Evolutionary conservation across 2,797 vertebrate species (phyloP), one percentile per base, ranked within the genome.

Genomic region (Octomys mimax): DNA sequence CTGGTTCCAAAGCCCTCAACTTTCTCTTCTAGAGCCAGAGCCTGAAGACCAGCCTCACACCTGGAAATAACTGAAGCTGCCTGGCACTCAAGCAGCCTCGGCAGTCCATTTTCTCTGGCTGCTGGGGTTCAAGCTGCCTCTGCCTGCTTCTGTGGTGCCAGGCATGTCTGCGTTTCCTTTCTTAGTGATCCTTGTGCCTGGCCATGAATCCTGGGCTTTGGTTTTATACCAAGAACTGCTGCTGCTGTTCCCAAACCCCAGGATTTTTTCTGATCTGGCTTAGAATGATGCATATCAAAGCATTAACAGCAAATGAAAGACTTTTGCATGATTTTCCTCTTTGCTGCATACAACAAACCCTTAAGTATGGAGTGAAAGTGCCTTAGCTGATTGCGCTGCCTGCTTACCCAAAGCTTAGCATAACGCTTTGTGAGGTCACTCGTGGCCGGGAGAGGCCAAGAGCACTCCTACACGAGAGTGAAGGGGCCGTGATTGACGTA

Each of bases 281-380:
- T 83, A 73, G 54, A 89, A 91, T 18, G n/a, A 79, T 61, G 39
- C 5, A 18, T 52, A 83, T 61, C 71, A 93, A 92, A 66, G 89
- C 71, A 39, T 28, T 54, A 94, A 57, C 54, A 46, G 52, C 22
- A 7, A 79, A 14, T 61, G 22, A 57, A 73, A 9, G 24, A 21
- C 54, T 86, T 77, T 54, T 88, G 61, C 0, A 1, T 24, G 57
- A 79, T 6, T 94, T 86, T 49, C 94, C 49, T 80, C 36, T 89
- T 87, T 11, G 24, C 59, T 75, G 79, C 33, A n/a, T 33, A 52
- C 46, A 42, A 83, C 19, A 88, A 68, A 42, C 46, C n/a, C n/a
- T 68, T 54, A 77, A 77, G 61, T 49, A 42, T 89, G 11, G 86
- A 26, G n/a, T 61, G 62, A 89, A 95, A 78, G 57, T 71, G 61